A percentile compares a stretch with the other conserved stretches of the same genome.
phyloP scores from a whole-genome alignment of 2,888 invertebrate species.

The Drosophila mimica region DNA sequence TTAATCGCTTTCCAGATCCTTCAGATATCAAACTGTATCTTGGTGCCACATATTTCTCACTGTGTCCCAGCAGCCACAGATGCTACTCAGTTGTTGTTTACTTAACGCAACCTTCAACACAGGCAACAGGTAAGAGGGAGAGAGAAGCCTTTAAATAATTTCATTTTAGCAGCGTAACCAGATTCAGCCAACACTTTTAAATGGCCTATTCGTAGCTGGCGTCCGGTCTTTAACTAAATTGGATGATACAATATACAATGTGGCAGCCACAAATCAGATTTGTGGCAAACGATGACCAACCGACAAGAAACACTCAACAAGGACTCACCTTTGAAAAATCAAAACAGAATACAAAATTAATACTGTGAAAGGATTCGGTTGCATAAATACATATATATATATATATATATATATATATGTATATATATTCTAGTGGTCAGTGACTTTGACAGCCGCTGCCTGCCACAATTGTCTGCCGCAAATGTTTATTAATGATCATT shows the following conservation, averaged over 20 bases:
- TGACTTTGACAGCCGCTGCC: constrained; percentile 48
- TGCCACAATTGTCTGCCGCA: constrained; percentile 44
- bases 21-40: neutral
- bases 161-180: constrained; percentile 2
- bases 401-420: neutral
- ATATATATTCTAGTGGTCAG: constrained; percentile 36
- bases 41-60: neutral
- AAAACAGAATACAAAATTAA: constrained; percentile 43
- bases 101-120: constrained; percentile 1
- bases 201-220: neutral
- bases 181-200: neutral
- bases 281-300: constrained; percentile 27
- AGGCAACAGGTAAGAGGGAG: constrained; percentile 28
- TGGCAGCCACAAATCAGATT: constrained; percentile 58
- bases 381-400: constrained; percentile 29
- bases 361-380: constrained; percentile 44
- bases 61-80: constrained; percentile 7
- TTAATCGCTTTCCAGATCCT: neutral
- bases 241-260: constrained; percentile 6
- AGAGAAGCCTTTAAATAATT: neutral
- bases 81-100: constrained; percentile 35
- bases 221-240: constrained; percentile 15
- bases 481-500: constrained; percentile 68
- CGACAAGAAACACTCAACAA: constrained; percentile 44
- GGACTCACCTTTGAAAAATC: constrained; percentile 15